Conservation (phyloP, 2,113 vertebrate genomes). For the Capreolus pygargus region DNA sequence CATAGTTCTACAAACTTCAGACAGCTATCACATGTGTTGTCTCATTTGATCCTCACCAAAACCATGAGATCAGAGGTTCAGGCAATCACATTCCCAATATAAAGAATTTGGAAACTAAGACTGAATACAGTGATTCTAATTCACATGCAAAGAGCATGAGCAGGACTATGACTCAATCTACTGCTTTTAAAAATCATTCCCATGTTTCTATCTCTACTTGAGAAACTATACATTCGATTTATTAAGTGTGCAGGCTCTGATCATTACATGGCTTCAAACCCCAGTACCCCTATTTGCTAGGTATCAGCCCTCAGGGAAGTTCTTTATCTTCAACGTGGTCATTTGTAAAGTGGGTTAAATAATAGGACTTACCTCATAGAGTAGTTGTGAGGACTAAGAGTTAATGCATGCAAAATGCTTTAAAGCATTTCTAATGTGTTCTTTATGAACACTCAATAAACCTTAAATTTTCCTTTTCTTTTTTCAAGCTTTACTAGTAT, state of each 20-base stretch:
- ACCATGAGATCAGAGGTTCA: not conserved
- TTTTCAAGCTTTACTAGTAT: not conserved
- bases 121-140: not conserved
- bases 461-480: not conserved
- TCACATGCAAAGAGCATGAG: not conserved
- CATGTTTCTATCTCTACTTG: not conserved
- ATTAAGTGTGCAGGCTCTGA: not conserved
- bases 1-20: not conserved
- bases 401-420: not conserved
- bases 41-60: not conserved
- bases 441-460: not conserved
- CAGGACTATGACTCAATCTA: not conserved
- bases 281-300: fast-evolving
- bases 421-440: not conserved
- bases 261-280: not conserved
- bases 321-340: not conserved
- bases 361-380: not conserved
- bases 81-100: not conserved
- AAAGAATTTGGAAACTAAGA: not conserved
- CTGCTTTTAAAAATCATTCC: not conserved
- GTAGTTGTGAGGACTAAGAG: not conserved
- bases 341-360: not conserved
- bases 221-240: not conserved
- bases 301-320: not conserved
- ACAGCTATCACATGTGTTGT: not conserved